Evolutionary conservation across 2,113 vertebrate species (phyloP).

Genomic region (Castor canadensis): DNA sequence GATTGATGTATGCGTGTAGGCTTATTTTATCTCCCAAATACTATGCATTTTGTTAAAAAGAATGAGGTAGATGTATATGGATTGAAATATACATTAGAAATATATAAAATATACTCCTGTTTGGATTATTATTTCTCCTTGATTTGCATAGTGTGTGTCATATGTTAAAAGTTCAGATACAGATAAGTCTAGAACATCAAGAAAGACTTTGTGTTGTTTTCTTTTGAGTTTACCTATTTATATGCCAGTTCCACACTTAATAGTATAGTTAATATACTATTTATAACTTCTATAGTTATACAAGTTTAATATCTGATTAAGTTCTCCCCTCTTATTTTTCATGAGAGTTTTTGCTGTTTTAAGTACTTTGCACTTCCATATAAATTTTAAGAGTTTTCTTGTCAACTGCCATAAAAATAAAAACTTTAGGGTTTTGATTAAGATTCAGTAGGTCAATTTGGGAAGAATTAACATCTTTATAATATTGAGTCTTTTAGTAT

Average conservation of each 20-base stretch:
- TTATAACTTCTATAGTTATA: neutral
- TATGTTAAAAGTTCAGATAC: neutral
- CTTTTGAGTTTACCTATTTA: neutral
- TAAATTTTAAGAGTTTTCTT: constrained; percentile 34
- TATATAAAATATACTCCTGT: neutral
- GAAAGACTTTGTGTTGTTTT: neutral
- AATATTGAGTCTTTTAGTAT: neutral
- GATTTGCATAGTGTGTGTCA: neutral
- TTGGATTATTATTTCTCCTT: neutral
- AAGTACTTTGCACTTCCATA: neutral
- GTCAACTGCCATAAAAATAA: neutral
- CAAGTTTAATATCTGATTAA: neutral
- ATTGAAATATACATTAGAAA: neutral
- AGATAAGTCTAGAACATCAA: neutral
- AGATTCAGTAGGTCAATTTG: neutral
- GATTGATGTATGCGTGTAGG: neutral
- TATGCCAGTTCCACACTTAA: neutral
- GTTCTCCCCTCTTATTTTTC: neutral
- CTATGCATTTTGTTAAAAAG: neutral
- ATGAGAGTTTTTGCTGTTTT: neutral
- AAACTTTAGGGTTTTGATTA: constrained; percentile 12
- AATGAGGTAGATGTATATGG: neutral
- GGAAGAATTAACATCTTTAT: neutral
- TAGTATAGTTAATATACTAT: neutral
- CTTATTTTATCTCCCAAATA: neutral